Evolutionary conservation across 2,888 invertebrate species (phyloP).

Genomic region (Embidobia sp.): DNA sequence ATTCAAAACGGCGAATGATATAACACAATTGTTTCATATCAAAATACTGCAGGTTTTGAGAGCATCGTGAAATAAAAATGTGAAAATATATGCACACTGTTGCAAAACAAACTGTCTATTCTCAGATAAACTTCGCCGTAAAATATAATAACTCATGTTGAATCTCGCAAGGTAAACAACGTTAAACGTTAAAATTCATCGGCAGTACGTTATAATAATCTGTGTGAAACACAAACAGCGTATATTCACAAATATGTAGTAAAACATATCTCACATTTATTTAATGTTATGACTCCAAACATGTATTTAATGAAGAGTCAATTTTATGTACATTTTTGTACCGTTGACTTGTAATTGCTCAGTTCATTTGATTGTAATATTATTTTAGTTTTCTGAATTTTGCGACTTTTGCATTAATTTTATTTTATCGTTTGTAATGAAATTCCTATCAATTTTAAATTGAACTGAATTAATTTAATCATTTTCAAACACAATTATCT

Average conservation of each 20-base stretch:
- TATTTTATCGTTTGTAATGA: no score
- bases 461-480: no score
- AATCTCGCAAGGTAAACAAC: slow-evolving; percentile 16
- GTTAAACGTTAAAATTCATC: slow-evolving; percentile 20
- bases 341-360: neutral
- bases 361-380: no score
- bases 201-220: slow-evolving; percentile 11
- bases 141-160: slow-evolving; percentile 14
- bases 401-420: no score
- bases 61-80: neutral
- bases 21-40: neutral
- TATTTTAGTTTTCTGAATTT: no score
- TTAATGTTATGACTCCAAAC: neutral
- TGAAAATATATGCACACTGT: slow-evolving; percentile 1
- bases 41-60: neutral
- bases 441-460: no score
- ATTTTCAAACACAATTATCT: no score
- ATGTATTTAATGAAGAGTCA: neutral
- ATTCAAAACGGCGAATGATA: no score
- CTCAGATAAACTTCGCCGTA: slow-evolving; percentile 5
- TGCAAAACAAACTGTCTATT: slow-evolving; percentile 16
- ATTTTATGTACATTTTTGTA: neutral
- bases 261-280: slow-evolving; percentile 17
- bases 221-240: neutral
- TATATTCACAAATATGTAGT: neutral